Conservation (phyloP, 2,113 vertebrate species). For the Actinemys pallida region DNA sequence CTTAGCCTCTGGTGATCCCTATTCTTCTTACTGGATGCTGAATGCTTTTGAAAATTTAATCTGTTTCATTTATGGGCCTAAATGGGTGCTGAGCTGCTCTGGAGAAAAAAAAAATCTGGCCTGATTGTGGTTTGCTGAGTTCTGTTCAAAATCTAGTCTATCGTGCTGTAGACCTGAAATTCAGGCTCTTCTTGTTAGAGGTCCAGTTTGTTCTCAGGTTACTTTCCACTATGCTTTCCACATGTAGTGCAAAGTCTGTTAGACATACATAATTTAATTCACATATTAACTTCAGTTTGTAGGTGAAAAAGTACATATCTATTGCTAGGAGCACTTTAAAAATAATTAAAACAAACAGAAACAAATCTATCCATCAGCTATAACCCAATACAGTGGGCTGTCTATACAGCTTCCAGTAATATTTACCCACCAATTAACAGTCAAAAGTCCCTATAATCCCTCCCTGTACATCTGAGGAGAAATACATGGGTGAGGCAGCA, state of each 20-base stretch:
- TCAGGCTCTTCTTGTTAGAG: constrained; percentile 3
- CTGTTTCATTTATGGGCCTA: not conserved
- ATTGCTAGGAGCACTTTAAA: constrained; percentile 3
- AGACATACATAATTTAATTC: constrained; percentile 21
- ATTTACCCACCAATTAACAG: not conserved
- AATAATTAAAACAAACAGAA: not conserved
- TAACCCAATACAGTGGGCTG: fast-evolving
- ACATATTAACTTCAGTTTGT: constrained; percentile 41
- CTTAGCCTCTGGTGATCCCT: not conserved
- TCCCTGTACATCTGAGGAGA: not conserved
- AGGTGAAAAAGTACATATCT: not conserved
- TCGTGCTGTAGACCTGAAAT: not conserved
- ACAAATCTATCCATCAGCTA: not conserved
- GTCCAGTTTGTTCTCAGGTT: not conserved
- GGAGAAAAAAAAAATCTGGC: not conserved
- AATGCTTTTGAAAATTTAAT: not conserved
- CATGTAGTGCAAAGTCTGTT: constrained; percentile 1
- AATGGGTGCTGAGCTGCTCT: not conserved
- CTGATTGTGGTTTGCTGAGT: not conserved
- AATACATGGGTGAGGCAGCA: not conserved
- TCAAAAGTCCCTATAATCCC: not conserved
- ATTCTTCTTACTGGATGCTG: not conserved
- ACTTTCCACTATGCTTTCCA: not conserved
- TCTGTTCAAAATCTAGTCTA: not conserved
- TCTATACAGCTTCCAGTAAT: not conserved